Evolutionary conservation across 2,113 vertebrate species (phyloP), one percentile per base, ranked within the genome.

Genomic region (Cynoglossus semilaevis): DNA sequence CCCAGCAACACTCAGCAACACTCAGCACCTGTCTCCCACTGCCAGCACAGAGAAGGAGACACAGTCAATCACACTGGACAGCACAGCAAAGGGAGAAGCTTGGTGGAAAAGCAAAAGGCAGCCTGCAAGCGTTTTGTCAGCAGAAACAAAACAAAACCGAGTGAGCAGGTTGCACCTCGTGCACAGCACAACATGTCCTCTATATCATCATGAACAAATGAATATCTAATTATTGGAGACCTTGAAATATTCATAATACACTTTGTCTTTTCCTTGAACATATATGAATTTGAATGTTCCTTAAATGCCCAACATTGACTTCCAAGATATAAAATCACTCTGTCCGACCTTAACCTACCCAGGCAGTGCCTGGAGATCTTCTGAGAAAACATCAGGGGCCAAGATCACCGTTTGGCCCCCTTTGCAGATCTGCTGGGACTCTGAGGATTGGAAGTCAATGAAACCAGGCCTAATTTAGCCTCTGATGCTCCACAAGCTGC

Each of bases 391-490:
- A 59, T 50, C 70, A 53, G 48, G 58, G 68, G 58, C 51, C 36
- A 15, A 50, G 52, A 78, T 53, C 51, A 49, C 51, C 67, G 79
- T 52, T 9, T 58, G 12, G 63, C 53, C 51, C 79, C 54, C 48
- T 37, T 69, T 76, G 61, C 64, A 47, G 49, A 40, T 74, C 67
- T 79, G 74, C 49, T 58, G 51, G 48, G 63, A 71, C 77, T 70
- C 17, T 1, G 55, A 78, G 79, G 79, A 82, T 9, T 81, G 77
- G 63, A 79, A 81, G 82, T 84, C 83, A 87, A 74, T 87, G 80
- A 85, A 84, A 85, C 74, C 66, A 80, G 76, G 77, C 82, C 86
- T 81, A 84, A 88, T 87, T 89, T 88, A 89, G 86, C 69, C 76
- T 80, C 75, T 19, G n/a, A 77, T 75, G 59, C 72, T 84, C 59